Conservation (phyloP, 2,797 vertebrate genomes). For the Girardinus metallicus region DNA sequence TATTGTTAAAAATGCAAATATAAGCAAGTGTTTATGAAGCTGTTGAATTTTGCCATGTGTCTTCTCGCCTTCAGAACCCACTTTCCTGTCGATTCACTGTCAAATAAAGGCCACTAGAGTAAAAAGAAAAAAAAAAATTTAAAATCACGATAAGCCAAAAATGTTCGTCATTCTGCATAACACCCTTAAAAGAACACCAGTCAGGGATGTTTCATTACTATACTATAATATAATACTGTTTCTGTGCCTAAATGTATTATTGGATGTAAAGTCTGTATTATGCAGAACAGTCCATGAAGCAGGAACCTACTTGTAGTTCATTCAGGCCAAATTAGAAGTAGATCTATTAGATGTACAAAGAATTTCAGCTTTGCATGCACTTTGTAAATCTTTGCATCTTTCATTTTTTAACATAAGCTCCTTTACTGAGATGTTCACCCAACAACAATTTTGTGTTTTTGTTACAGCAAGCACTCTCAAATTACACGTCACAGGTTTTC, state of each 20-base stretch:
- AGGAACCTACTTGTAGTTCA: constrained; percentile 16
- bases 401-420: not conserved
- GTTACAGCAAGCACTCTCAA: not conserved
- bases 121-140: too few relatives aligned
- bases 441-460: not conserved
- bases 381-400: not conserved
- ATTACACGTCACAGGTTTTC: not conserved
- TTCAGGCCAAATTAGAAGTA: constrained; percentile 12
- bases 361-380: not conserved
- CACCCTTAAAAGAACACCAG: not conserved
- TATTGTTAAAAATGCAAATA: not conserved
- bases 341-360: constrained; percentile 12
- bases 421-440: not conserved
- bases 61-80: not conserved
- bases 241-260: not conserved
- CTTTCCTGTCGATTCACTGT: too few relatives aligned
- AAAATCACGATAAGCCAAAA: not conserved
- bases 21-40: not conserved
- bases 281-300: not conserved
- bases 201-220: not conserved
- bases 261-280: not conserved
- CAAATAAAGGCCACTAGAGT: too few relatives aligned
- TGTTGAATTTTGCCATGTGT: too few relatives aligned
- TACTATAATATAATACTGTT: not conserved
- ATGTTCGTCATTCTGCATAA: not conserved